Percentiles rank a stretch among this genome's conserved stretches.
These are phyloP conservation scores for Chaenogobius annularis DNA, from an alignment of 2,113 vertebrate species.

Conservation along the genomic window DNA sequence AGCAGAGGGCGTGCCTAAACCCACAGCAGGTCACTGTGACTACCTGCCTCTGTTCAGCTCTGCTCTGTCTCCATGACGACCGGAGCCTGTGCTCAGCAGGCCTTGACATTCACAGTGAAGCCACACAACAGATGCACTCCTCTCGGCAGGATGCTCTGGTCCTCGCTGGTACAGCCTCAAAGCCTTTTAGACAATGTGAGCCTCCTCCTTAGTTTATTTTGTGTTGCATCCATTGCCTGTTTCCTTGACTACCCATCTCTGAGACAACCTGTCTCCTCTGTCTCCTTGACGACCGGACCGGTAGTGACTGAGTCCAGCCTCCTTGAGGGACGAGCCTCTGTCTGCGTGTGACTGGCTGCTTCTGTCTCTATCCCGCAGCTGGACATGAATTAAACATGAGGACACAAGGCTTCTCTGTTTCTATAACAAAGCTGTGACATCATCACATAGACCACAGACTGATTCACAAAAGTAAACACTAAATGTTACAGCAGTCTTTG, in stretches of 20 bases:
- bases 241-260: conserved; percentile 45
- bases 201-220: conserved; percentile 17
- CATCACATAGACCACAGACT: conserved; percentile 63
- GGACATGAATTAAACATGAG: conserved; percentile 82
- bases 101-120: conserved; percentile 75
- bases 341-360: conserved; percentile 70
- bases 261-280: conserved; percentile 72
- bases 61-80: conserved; percentile 76
- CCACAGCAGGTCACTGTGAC: conserved; percentile 52
- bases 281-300: conserved; percentile 61
- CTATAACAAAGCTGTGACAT: conserved; percentile 81
- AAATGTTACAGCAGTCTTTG: conserved; percentile 18
- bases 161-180: conserved; percentile 45
- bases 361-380: conserved; percentile 79
- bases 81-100: conserved; percentile 64
- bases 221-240: conserved; percentile 27
- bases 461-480: conserved; percentile 34
- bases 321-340: conserved; percentile 66
- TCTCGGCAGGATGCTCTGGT: conserved; percentile 61
- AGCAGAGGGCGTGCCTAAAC: conserved; percentile 63
- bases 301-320: conserved; percentile 63
- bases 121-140: conserved; percentile 68
- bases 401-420: conserved; percentile 80
- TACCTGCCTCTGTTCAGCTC: conserved; percentile 71
- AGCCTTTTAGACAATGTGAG: conserved; percentile 48